A percentile compares a stretch with the other conserved stretches of the same genome.
Evolutionary conservation across 2,113 vertebrate genomes (phyloP).

Genomic region (Apus apus): DNA sequence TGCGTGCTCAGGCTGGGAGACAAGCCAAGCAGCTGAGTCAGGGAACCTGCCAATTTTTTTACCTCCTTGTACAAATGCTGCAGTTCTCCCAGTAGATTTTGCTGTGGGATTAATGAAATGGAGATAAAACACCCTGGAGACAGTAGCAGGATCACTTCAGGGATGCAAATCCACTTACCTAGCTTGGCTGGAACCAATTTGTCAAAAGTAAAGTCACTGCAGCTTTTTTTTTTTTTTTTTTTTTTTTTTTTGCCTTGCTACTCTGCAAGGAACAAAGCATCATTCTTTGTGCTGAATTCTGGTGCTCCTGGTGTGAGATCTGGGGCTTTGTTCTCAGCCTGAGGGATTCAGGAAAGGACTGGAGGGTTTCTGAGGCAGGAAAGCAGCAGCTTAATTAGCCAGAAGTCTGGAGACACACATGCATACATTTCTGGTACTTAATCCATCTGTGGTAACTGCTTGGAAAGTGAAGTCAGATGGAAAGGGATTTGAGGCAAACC

Average conservation of each 20-base stretch:
- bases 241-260: neutral
- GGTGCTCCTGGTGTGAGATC: neutral
- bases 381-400: neutral
- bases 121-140: neutral
- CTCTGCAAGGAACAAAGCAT: neutral
- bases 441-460: neutral
- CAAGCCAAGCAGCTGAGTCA: neutral
- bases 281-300: neutral
- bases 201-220: neutral
- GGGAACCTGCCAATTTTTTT: neutral
- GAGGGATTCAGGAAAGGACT: neutral
- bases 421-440: neutral
- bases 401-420: neutral
- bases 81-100: neutral
- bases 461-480: neutral
- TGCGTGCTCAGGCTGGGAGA: neutral
- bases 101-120: neutral
- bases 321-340: neutral
- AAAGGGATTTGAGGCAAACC: neutral
- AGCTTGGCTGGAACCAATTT: neutral
- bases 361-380: neutral
- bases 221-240: neutral
- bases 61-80: fast-evolving
- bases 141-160: neutral
- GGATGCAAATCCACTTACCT: neutral